Conservation (phyloP, 2,113 vertebrate species). For the Herpailurus yagouaroundi region DNA sequence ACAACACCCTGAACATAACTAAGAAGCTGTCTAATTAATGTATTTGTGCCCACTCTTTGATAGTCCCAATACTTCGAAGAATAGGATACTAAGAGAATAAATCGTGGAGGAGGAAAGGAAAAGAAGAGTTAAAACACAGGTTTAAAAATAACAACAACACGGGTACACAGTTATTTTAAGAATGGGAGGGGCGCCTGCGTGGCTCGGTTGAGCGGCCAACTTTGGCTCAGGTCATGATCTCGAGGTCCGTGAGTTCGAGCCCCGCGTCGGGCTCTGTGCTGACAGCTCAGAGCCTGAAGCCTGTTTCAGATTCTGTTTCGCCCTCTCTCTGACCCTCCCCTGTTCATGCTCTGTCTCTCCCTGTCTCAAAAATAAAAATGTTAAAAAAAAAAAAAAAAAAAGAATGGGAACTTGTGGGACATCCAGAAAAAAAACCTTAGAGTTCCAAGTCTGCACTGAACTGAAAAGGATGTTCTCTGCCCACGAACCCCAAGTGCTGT, state of each 20-base stretch:
- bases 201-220: too few species aligned
- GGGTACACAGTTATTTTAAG: neutral
- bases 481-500: neutral
- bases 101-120: neutral
- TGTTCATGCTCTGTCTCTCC: too few species aligned
- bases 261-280: too few species aligned
- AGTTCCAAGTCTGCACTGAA: slow-evolving; percentile 34
- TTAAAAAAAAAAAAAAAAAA: too few species aligned
- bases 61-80: neutral
- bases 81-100: neutral
- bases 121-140: neutral
- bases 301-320: too few species aligned
- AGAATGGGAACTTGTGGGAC: neutral
- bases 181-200: neutral
- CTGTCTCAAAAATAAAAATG: too few species aligned
- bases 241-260: too few species aligned
- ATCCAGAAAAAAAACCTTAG: neutral
- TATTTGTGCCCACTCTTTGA: neutral
- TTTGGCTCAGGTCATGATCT: too few species aligned
- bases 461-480: neutral
- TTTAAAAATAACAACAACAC: neutral
- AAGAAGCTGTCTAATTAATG: neutral
- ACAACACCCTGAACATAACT: neutral
- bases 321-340: too few species aligned
- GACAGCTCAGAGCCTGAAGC: too few species aligned